Conservation (phyloP, 2,888 invertebrate genomes). For the Cheilosia vernalis region DNA sequence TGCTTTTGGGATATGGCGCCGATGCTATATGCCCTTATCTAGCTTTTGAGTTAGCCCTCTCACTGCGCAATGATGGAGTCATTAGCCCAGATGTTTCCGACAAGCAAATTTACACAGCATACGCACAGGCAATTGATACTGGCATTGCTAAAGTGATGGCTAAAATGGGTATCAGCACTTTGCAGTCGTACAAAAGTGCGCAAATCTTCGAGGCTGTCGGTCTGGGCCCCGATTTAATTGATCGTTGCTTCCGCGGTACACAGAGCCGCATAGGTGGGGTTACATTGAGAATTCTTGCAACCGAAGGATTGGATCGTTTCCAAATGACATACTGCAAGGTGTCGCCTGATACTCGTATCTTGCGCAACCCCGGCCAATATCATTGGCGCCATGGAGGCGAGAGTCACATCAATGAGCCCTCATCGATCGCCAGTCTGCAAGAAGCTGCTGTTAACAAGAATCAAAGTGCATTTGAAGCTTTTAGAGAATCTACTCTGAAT, state of each 20-base stretch:
- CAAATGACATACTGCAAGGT: constrained; percentile 87
- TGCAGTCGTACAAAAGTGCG: constrained; percentile 99
- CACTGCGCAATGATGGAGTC: constrained; percentile 93
- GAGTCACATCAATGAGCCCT: constrained; percentile 98
- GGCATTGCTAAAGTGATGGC: constrained; percentile 98
- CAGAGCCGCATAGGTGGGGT: constrained; percentile 93
- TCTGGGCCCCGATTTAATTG: constrained; percentile 94
- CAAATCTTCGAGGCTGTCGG: constrained; percentile 99
- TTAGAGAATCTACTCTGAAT: constrained; percentile 93
- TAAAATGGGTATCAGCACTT: constrained; percentile 99
- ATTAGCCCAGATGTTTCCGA: constrained; percentile 91
- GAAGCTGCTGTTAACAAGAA: constrained; percentile 94
- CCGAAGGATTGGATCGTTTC: constrained; percentile 93
- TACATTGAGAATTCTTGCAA: constrained; percentile 93
- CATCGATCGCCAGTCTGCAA: constrained; percentile 88
- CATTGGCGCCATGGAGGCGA: constrained; percentile 99
- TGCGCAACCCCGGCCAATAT: constrained; percentile 95
- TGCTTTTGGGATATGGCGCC: constrained; percentile 97
- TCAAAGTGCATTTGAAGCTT: constrained; percentile 92
- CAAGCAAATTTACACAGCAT: constrained; percentile 92
- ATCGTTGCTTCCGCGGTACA: constrained; percentile 94
- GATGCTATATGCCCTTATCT: constrained; percentile 99
- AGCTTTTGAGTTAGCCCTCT: constrained; percentile 95
- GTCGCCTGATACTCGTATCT: constrained; percentile 86
- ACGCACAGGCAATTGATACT: constrained; percentile 94